A percentile compares a stretch with the other conserved stretches of the same genome.
phyloP scores from a whole-genome alignment of 2,113 vertebrate genomes.

The Ginglymostoma cirratum region DNA sequence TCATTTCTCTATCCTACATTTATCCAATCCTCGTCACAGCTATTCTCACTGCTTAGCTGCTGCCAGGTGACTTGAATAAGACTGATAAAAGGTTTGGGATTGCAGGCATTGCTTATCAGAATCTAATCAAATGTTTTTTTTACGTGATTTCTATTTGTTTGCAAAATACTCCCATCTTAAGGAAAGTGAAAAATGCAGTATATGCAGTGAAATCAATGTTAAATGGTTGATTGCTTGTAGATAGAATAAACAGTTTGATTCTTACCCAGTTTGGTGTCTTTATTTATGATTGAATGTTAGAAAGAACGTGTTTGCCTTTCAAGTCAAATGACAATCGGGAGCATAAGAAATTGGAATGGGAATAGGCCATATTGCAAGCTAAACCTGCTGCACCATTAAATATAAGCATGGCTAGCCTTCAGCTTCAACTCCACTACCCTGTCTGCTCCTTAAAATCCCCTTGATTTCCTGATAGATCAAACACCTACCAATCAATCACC shows the following conservation, averaged over 20 bases:
- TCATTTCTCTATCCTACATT: neutral
- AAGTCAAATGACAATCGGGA: neutral
- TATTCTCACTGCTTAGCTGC: neutral
- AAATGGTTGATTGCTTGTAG: neutral
- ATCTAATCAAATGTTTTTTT: neutral
- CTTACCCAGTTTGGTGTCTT: neutral
- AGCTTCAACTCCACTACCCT: too few relatives aligned
- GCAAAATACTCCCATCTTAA: neutral
- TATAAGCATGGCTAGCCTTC: too few relatives aligned
- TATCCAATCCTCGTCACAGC: neutral
- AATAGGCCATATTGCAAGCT: neutral
- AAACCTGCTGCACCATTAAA: neutral
- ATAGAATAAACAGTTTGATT: constrained; percentile 5
- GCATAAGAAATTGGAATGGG: neutral
- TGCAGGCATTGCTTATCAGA: neutral
- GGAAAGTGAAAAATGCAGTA: neutral
- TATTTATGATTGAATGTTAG: neutral
- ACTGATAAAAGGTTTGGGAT: neutral
- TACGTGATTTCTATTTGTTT: neutral
- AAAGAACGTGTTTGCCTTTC: neutral
- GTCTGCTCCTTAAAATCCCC: too few relatives aligned
- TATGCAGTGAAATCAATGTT: neutral
- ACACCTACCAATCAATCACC: too few relatives aligned
- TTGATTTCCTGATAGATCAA: too few relatives aligned
- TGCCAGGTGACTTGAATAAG: neutral